Conservation (phyloP, 2,797 vertebrate genomes). For the Cirrhinus mrigala region DNA sequence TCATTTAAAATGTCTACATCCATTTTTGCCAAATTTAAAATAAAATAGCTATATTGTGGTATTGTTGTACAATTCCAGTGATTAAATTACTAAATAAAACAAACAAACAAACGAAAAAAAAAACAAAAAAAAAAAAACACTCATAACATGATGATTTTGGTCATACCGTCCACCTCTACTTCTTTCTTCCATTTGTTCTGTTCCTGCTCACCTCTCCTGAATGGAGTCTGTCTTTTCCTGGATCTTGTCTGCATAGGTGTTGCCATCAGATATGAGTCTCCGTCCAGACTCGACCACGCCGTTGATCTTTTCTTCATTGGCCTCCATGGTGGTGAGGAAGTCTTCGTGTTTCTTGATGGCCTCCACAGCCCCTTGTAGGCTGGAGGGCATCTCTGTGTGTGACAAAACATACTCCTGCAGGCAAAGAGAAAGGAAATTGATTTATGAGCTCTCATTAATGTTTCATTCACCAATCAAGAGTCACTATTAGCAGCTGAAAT, state of each 20-base stretch:
- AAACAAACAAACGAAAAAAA: no score
- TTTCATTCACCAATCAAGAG: background rate
- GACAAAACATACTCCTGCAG: slow-evolving; percentile 90
- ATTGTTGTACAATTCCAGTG: background rate
- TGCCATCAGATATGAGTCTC: slow-evolving; percentile 85
- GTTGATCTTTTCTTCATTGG: slow-evolving; percentile 90
- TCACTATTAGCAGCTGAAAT: background rate
- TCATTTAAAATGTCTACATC: no score
- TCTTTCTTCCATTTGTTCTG: background rate
- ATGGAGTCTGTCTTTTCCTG: slow-evolving; percentile 92
- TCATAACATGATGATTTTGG: background rate
- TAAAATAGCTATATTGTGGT: background rate
- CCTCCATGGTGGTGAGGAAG: slow-evolving; percentile 93
- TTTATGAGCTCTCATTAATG: background rate
- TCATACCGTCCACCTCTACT: background rate
- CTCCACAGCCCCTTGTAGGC: slow-evolving; percentile 87
- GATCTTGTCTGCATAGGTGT: slow-evolving; percentile 89
- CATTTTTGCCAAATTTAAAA: background rate
- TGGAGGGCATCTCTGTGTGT: slow-evolving; percentile 92
- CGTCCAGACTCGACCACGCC: slow-evolving; percentile 86
- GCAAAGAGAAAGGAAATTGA: background rate
- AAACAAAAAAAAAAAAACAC: background rate
- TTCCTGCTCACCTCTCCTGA: slow-evolving; percentile 83
- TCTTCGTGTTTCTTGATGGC: slow-evolving; percentile 94
- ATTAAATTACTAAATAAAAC: background rate